These are phyloP conservation scores for Pristis pectinata DNA, from an alignment of 2,797 vertebrate genomes.

Conservation along the genomic window DNA sequence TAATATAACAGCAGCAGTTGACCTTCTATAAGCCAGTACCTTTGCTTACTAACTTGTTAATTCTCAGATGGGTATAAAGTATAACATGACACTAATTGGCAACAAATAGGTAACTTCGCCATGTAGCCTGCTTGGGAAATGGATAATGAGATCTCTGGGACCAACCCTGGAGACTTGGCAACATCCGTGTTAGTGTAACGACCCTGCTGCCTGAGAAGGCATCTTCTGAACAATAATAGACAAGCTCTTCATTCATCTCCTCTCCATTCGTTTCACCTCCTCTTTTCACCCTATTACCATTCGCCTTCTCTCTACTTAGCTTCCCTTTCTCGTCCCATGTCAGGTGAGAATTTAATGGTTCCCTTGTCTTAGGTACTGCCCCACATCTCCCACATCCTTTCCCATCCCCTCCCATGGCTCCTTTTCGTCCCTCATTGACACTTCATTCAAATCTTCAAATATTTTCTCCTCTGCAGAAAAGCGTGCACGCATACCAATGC, in stretches of 20 bases:
- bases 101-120: background rate
- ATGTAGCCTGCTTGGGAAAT: background rate
- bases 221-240: background rate
- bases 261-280: too few species aligned
- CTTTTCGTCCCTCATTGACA: background rate
- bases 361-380: background rate
- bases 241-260: background rate
- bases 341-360: background rate
- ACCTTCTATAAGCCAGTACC: background rate
- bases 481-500: too few species aligned
- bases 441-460: background rate
- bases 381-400: background rate
- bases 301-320: background rate
- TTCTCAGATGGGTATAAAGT: background rate
- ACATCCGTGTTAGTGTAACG: background rate
- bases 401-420: background rate
- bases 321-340: background rate
- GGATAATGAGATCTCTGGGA: background rate
- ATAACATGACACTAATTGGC: background rate
- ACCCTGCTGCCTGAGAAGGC: background rate
- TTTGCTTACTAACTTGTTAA: slow-evolving; percentile 7
- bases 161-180: background rate
- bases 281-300: background rate
- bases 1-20: background rate
- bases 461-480: background rate